Evolutionary conservation across 2,113 vertebrate species (phyloP), one percentile per base, ranked within the genome.

Genomic region (Cranoglanis bouderius): DNA sequence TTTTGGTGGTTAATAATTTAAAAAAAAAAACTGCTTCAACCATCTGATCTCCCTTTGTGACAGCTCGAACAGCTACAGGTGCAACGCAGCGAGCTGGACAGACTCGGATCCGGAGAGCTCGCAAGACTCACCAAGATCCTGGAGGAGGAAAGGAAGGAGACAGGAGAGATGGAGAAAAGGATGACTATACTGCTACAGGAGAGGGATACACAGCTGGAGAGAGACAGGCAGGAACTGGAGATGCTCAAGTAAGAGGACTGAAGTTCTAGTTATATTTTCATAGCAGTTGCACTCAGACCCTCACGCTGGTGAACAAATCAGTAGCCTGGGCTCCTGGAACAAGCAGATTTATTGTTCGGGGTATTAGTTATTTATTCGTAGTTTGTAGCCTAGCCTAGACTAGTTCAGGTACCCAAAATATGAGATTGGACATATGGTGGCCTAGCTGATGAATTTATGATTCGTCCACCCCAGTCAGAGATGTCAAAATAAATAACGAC

Each of bases 1-100:
- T 43, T 43, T 24, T 26, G 72, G 2, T 75, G 38, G 24, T 75
- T 74, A 40, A 8, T 8, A 38, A 43, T 43, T 49, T 9, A 38
- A 84, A 35, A 19, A 53, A 70, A 84, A 77, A 49, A 6, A 8
- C 43, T 84, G 14, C 63, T 67, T 32, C 4, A 86, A 21, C 8
- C 5, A n/a, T 51, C 29, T 65, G 35, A 32, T 82, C 16, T 61
- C 24, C 32, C 24, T 89, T 12, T 82, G 51, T 53, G 72, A 65
- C 90, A 99, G 98, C 92, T 99, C 74, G 96, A 96, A 87, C 97
- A 99, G 88, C 90, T 99, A 87, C 96, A 96, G 91, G 91, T 93
- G 1, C 96, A 97, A 86, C 95, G 96, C 91, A 94, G 95, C 14
- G 96, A 98, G 10, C 94, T 97, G 89, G 93, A 97, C 81, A 94